These are phyloP conservation scores for Amphibalanus amphitrite DNA, from an alignment of 1,140 invertebrate genomes.

Conservation along the genomic window DNA sequence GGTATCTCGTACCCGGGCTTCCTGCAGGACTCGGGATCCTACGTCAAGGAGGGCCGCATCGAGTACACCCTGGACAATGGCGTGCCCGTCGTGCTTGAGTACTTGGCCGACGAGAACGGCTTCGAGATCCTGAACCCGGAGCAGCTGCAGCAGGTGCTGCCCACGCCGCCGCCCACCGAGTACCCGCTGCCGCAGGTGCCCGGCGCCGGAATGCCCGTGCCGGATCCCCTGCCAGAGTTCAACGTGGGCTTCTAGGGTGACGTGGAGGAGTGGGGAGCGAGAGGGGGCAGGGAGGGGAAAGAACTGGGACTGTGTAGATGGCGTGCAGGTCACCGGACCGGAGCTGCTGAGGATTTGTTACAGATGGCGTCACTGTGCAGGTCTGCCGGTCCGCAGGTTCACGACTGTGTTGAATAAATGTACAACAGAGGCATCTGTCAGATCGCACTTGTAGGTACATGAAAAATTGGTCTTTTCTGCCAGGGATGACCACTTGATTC, in stretches of 20 bases:
- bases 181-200: not conserved
- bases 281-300: no score
- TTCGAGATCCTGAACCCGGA: constrained; percentile 1
- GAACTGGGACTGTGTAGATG: no score
- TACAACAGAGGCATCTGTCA: no score
- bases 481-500: no score
- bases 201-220: not conserved
- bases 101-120: not conserved
- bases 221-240: not conserved
- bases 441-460: no score
- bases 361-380: no score
- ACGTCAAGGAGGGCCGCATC: not conserved
- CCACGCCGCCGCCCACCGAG: not conserved
- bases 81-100: not conserved
- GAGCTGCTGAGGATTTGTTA: no score
- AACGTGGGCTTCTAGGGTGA: not conserved
- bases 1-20: not conserved
- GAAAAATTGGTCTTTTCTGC: no score
- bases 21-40: not conserved
- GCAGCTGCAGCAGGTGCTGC: not conserved
- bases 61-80: not conserved
- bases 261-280: not conserved
- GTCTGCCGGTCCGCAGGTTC: no score
- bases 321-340: no score
- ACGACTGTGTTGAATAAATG: no score